phyloP scores from a whole-genome alignment of 2,888 invertebrate genomes.

The Ectemnius continuus region DNA sequence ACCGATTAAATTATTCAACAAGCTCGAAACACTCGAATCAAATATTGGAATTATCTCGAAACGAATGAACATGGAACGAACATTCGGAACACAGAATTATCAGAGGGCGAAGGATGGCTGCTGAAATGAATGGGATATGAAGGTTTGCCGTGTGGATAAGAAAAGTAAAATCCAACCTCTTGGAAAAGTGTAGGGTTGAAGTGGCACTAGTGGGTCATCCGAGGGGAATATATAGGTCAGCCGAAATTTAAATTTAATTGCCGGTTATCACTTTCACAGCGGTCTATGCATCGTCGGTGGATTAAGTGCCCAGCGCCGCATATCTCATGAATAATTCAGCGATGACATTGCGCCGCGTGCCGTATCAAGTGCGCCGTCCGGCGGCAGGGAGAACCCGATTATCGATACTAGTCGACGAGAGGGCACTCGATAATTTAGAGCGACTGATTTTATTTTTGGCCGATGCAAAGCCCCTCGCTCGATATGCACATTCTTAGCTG shows the following conservation, averaged over 20 bases:
- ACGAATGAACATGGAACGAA: no score
- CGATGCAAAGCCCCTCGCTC: no score
- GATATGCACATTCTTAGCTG: no score
- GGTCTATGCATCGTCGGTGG: conserved; percentile 38
- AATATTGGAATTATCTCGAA: no score
- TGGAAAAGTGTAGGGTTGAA: no score
- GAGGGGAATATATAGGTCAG: conserved; percentile 4
- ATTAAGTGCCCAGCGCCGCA: conserved; percentile 55
- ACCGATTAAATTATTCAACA: no score
- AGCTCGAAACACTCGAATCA: no score
- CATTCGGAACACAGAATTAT: no score
- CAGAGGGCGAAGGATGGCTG: no score
- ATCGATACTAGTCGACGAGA: conserved; percentile 29
- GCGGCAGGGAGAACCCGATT: conserved; percentile 5
- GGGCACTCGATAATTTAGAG: conserved; percentile 29
- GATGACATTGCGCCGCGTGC: conserved; percentile 27
- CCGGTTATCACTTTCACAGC: conserved; percentile 33
- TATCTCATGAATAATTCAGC: conserved; percentile 58
- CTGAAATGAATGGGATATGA: no score
- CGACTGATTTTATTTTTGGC: not conserved
- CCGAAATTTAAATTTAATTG: conserved; percentile 58
- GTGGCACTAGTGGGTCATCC: conserved; percentile 3
- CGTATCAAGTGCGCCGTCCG: conserved; percentile 33
- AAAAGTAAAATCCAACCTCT: no score
- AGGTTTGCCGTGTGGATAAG: no score